Evolutionary conservation across 2,113 vertebrate species (phyloP).

Genomic region (Campylomormyrus tamandua): DNA sequence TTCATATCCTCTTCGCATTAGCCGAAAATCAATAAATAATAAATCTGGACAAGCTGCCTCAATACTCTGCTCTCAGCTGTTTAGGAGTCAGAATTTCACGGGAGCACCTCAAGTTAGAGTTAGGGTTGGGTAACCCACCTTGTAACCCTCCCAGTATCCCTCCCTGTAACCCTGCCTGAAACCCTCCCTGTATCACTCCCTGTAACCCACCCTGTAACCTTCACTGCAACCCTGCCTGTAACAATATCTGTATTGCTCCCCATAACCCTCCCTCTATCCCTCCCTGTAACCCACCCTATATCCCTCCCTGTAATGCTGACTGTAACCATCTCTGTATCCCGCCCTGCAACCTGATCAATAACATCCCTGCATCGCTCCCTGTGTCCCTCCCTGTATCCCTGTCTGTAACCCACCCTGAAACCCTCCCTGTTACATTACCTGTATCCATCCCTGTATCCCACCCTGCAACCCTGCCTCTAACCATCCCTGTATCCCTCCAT

Average conservation of each 20-base stretch:
- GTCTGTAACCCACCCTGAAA: background rate
- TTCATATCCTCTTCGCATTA: conserved; percentile 39
- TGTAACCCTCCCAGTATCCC: background rate
- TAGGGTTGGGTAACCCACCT: background rate
- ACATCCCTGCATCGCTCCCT: background rate
- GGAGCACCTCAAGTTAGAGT: background rate
- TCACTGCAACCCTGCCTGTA: background rate
- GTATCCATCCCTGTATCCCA: background rate
- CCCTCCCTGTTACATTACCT: background rate
- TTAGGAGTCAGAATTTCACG: background rate
- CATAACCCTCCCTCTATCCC: background rate
- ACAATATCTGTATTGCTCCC: background rate
- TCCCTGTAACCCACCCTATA: background rate
- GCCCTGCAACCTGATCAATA: background rate
- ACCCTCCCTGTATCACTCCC: background rate
- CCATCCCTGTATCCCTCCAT: background rate
- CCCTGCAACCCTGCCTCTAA: background rate
- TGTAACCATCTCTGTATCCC: too few relatives aligned
- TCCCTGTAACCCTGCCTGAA: background rate
- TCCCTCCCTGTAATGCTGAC: background rate
- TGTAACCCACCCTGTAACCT: background rate
- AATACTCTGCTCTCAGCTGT: background rate
- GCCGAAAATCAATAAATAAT: conserved; percentile 24
- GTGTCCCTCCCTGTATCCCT: background rate
- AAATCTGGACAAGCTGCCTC: background rate